Percentiles rank a stretch among this genome's conserved stretches.
These are phyloP conservation scores for Halictus ligatus DNA, from an alignment of 2,888 invertebrate genomes.

Conservation along the genomic window DNA sequence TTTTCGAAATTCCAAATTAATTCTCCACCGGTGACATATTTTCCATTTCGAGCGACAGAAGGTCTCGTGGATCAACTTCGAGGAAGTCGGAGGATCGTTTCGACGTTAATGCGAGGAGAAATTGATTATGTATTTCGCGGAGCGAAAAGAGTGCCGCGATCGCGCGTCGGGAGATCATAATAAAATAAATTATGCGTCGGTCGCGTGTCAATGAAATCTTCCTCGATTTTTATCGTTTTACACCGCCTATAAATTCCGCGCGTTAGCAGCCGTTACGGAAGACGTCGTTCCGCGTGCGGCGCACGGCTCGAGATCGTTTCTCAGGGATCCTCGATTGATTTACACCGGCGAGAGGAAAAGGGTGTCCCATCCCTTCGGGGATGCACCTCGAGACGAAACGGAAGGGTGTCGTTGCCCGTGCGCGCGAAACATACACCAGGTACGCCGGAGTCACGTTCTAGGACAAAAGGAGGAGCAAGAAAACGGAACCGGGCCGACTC, in stretches of 20 bases:
- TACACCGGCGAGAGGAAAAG: slow-evolving; percentile 61
- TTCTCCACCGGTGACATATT: too few relatives aligned
- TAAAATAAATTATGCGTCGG: slow-evolving; percentile 56
- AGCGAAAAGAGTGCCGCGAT: not conserved
- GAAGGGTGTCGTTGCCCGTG: slow-evolving; percentile 44
- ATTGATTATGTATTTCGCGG: too few relatives aligned
- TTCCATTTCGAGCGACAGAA: too few relatives aligned
- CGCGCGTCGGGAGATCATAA: slow-evolving; percentile 41
- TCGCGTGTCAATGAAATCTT: slow-evolving; percentile 63
- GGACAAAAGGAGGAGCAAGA: slow-evolving; percentile 18
- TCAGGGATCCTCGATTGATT: slow-evolving; percentile 74
- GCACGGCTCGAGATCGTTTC: slow-evolving; percentile 65
- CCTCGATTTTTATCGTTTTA: slow-evolving; percentile 66
- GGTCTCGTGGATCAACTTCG: too few relatives aligned
- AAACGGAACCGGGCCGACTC: slow-evolving; percentile 51
- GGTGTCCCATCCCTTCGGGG: slow-evolving; percentile 29
- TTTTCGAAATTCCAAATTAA: too few relatives aligned
- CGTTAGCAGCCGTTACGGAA: slow-evolving; percentile 59
- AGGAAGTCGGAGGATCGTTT: too few relatives aligned
- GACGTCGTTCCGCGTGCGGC: slow-evolving; percentile 35
- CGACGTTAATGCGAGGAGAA: too few relatives aligned
- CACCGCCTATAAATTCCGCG: slow-evolving; percentile 60
- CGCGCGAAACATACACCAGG: slow-evolving; percentile 56
- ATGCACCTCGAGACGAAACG: slow-evolving; percentile 13
- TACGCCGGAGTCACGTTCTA: slow-evolving; percentile 56